Evolutionary conservation across 2,797 vertebrate genomes (phyloP).

Genomic region (Melanotaenia trifasciata): DNA sequence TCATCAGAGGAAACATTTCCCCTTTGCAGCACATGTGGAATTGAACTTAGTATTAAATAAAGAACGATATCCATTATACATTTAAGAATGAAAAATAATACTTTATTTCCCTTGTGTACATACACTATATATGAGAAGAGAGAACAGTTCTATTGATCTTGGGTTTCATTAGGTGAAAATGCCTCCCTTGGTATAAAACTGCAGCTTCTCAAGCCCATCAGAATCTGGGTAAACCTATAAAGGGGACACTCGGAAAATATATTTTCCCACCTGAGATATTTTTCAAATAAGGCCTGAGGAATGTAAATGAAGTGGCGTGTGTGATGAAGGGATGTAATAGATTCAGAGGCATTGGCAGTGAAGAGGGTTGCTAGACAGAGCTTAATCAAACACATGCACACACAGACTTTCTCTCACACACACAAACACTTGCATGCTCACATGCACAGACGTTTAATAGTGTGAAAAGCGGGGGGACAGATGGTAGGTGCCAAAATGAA

Average conservation of each 20-base stretch:
- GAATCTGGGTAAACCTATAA: slow-evolving; percentile 75
- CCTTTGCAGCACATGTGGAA: slow-evolving; percentile 63
- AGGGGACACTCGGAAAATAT: slow-evolving; percentile 73
- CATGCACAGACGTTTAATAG: slow-evolving; percentile 67
- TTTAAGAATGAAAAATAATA: slow-evolving; percentile 84
- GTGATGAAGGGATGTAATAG: slow-evolving; percentile 79
- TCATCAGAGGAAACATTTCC: slow-evolving; percentile 75
- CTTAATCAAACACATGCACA: slow-evolving; percentile 75
- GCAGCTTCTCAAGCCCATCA: slow-evolving; percentile 77
- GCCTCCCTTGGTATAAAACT: slow-evolving; percentile 73
- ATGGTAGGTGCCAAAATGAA: slow-evolving; percentile 60
- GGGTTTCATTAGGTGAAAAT: slow-evolving; percentile 85
- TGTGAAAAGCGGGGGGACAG: slow-evolving; percentile 62
- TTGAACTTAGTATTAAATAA: slow-evolving; percentile 83
- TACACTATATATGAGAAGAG: slow-evolving; percentile 80
- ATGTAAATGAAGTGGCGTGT: slow-evolving; percentile 80
- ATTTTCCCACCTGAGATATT: slow-evolving; percentile 80
- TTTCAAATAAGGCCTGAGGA: slow-evolving; percentile 75
- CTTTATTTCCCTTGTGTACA: slow-evolving; percentile 85
- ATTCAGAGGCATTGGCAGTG: slow-evolving; percentile 73
- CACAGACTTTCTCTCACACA: slow-evolving; percentile 20
- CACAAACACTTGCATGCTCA: slow-evolving; percentile 51
- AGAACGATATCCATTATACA: slow-evolving; percentile 85
- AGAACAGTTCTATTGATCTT: slow-evolving; percentile 82
- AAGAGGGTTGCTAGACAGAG: slow-evolving; percentile 57